Percentiles rank a stretch among this genome's conserved stretches.
These are phyloP conservation scores for Antedon mediterranea DNA, from an alignment of 53 echinoderm and acorn worm species.

Conservation along the genomic window DNA sequence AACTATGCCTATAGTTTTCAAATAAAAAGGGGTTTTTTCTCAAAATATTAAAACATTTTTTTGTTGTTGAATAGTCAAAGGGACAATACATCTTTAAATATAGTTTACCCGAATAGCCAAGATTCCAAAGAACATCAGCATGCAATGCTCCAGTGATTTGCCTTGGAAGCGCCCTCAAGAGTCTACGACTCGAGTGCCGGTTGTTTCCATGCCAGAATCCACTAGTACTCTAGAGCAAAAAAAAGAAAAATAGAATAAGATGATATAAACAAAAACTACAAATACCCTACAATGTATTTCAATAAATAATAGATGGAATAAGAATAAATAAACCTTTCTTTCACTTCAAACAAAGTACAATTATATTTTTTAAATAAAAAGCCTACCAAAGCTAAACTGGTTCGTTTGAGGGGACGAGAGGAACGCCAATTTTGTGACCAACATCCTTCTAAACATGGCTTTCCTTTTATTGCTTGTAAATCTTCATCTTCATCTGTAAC, in stretches of 20 bases:
- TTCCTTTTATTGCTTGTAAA: neutral
- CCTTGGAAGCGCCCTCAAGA: slow-evolving; percentile 77
- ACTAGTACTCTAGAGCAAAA: slow-evolving; percentile 24
- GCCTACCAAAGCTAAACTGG: slow-evolving; percentile 58
- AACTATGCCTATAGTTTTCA: no score
- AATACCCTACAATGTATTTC: no score
- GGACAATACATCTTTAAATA: no score
- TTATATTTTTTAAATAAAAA: no score
- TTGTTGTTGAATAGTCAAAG: no score
- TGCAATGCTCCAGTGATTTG: slow-evolving; percentile 91
- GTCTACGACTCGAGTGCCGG: slow-evolving; percentile 46
- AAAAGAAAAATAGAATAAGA: neutral
- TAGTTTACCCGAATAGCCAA: slow-evolving; percentile 93
- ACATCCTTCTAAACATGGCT: neutral
- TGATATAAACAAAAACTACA: no score
- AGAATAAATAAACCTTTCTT: no score
- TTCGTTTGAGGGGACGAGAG: slow-evolving; percentile 46
- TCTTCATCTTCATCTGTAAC: neutral
- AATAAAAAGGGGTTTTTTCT: no score
- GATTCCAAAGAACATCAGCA: slow-evolving; percentile 90
- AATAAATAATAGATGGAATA: no score
- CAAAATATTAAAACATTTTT: no score
- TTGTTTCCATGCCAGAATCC: slow-evolving; percentile 65
- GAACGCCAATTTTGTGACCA: slow-evolving; percentile 31
- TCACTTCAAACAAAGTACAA: no score